phyloP scores from a whole-genome alignment of 2,888 invertebrate genomes.

The Cosmia trapezina region DNA sequence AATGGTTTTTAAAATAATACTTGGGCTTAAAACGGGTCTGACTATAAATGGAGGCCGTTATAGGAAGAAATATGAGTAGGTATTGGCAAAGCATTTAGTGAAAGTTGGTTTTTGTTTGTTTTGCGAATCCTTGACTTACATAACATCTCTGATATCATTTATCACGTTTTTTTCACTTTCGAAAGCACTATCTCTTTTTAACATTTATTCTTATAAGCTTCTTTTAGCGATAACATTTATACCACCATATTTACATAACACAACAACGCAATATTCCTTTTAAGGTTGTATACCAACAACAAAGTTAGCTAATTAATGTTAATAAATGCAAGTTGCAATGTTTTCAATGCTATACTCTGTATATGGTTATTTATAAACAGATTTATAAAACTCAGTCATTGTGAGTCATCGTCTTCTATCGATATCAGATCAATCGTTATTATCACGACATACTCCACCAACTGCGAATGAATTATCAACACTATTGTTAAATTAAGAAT shows the following conservation, averaged over 20 bases:
- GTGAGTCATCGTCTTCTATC: slow-evolving; percentile 33
- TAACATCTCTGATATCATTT: slow-evolving; percentile 37
- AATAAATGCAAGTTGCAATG: slow-evolving; percentile 39
- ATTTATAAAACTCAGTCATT: slow-evolving; percentile 11
- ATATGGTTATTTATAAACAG: not conserved
- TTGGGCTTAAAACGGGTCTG: slow-evolving; percentile 21
- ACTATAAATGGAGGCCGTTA: slow-evolving; percentile 26
- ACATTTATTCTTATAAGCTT: not conserved
- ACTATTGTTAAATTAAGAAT: not conserved
- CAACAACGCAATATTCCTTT: slow-evolving; percentile 6
- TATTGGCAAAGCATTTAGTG: slow-evolving; percentile 37
- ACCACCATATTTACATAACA: not conserved
- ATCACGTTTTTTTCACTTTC: slow-evolving; percentile 45
- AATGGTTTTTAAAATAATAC: slow-evolving; percentile 29
- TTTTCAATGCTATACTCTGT: no score
- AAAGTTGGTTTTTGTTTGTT: slow-evolving; percentile 57
- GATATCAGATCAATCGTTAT: slow-evolving; percentile 4
- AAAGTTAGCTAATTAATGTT: slow-evolving; percentile 34
- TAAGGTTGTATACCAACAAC: slow-evolving; percentile 2
- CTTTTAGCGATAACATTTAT: not conserved
- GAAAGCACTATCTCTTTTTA: slow-evolving; percentile 28
- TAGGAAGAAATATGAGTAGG: slow-evolving; percentile 22
- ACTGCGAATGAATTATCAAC: slow-evolving; percentile 2
- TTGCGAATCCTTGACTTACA: slow-evolving; percentile 44
- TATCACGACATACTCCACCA: not conserved